Evolutionary conservation across 2,113 vertebrate species (phyloP).

Genomic region (Tyto alba): DNA sequence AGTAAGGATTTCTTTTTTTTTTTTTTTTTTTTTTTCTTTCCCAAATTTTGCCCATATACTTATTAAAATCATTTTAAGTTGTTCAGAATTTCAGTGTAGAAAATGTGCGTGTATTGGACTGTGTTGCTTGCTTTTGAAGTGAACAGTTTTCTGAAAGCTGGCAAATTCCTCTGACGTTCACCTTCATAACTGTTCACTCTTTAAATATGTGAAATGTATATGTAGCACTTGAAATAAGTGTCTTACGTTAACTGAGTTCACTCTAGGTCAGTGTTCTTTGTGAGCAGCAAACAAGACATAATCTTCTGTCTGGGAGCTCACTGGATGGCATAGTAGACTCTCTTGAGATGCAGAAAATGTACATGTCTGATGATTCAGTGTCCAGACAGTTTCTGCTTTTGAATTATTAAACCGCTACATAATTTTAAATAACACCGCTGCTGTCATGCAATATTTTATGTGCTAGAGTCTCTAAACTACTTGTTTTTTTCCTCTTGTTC

Average conservation of each 20-base stretch:
- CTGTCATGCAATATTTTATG: conserved; percentile 62
- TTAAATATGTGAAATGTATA: conserved; percentile 34
- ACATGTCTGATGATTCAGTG: conserved; percentile 73
- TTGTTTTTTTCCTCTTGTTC: not conserved
- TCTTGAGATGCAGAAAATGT: conserved; percentile 69
- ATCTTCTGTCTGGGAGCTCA: conserved; percentile 63
- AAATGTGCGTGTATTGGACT: not conserved
- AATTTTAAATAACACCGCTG: conserved; percentile 66
- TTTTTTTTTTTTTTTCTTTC: not conserved
- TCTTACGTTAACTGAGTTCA: conserved; percentile 62
- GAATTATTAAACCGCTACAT: conserved; percentile 74
- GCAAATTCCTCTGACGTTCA: not conserved
- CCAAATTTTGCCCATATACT: not conserved
- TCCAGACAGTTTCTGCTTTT: conserved; percentile 72
- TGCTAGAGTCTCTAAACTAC: conserved; percentile 4
- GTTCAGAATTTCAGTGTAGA: not conserved
- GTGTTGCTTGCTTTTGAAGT: not conserved
- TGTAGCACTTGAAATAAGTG: conserved; percentile 29
- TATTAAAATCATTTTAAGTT: not conserved
- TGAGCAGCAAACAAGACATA: conserved; percentile 67
- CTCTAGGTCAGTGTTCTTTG: conserved; percentile 63
- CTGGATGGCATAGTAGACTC: conserved; percentile 61
- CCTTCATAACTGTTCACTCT: not conserved
- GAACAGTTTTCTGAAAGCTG: not conserved
- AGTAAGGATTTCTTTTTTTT: not conserved